Conservation (phyloP, 2,113 vertebrate genomes). For the Amblyopsis rosae region DNA sequence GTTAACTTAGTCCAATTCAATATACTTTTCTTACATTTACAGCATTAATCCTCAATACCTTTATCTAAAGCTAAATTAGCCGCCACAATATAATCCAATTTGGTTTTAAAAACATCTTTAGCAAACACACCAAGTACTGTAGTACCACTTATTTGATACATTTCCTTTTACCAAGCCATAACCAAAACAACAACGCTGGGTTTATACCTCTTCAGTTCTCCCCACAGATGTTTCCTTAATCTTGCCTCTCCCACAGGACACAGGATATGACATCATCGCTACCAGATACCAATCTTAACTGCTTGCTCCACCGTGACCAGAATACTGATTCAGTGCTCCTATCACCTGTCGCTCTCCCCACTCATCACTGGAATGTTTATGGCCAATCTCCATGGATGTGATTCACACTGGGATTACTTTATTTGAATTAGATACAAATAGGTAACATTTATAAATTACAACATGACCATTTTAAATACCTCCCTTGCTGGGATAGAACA, state of each 20-base stretch:
- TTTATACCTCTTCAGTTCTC: conserved; percentile 17
- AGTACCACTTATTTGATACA: not conserved
- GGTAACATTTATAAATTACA: too few relatives aligned
- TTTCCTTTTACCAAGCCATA: not conserved
- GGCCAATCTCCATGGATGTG: not conserved
- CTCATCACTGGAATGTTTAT: conserved; percentile 40
- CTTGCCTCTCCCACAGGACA: conserved; percentile 9
- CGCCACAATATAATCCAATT: too few relatives aligned
- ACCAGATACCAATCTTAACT: conserved; percentile 9
- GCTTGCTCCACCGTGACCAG: conserved; percentile 26
- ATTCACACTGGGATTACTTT: too few relatives aligned
- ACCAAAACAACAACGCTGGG: not conserved
- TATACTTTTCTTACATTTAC: not conserved
- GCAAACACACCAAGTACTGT: too few relatives aligned
- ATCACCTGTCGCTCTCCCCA: conserved; percentile 33
- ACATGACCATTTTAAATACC: too few relatives aligned
- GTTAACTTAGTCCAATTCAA: conserved; percentile 17
- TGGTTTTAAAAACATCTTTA: too few relatives aligned
- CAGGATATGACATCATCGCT: conserved; percentile 45
- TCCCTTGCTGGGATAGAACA: too few relatives aligned
- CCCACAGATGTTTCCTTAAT: conserved; percentile 25
- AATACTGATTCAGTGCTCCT: conserved; percentile 45
- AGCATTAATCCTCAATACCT: too few relatives aligned
- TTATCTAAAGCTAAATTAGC: too few relatives aligned
- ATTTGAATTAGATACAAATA: too few relatives aligned